These are phyloP conservation scores for Lacerta agilis DNA, from an alignment of 2,797 vertebrate species.

Conservation along the genomic window DNA sequence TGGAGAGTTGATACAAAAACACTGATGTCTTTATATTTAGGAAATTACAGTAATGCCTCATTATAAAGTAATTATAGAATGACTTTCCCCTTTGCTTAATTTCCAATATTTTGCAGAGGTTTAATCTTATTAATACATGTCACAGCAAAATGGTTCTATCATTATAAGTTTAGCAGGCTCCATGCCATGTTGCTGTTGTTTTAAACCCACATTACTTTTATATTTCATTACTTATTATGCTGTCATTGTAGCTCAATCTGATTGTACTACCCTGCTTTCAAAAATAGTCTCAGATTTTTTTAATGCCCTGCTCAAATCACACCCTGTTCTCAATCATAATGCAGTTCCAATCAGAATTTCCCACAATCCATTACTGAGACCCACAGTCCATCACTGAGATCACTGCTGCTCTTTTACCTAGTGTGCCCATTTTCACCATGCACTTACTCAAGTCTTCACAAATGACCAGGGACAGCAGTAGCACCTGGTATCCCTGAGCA, in stretches of 20 bases:
- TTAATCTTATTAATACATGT: slow-evolving; percentile 1
- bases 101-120: slow-evolving; percentile 17
- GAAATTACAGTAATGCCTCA: not conserved
- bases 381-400: no score
- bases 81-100: not conserved
- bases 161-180: not conserved
- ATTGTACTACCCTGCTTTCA: not conserved
- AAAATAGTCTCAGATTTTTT: not conserved
- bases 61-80: slow-evolving; percentile 27
- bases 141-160: slow-evolving; percentile 1
- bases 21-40: slow-evolving; percentile 7
- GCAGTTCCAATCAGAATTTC: not conserved
- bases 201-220: not conserved
- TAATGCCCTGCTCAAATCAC: not conserved
- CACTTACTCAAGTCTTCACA: not conserved
- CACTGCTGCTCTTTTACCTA: not conserved
- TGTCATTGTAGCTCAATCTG: not conserved
- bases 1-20: slow-evolving; percentile 20
- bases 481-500: not conserved
- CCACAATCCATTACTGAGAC: not conserved
- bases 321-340: not conserved
- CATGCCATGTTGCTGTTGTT: not conserved
- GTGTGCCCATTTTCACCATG: not conserved
- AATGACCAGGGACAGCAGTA: not conserved
- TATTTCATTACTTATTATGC: not conserved